Evolutionary conservation across 1,140 invertebrate genomes (phyloP).

Genomic region (Vanessa atalanta): DNA sequence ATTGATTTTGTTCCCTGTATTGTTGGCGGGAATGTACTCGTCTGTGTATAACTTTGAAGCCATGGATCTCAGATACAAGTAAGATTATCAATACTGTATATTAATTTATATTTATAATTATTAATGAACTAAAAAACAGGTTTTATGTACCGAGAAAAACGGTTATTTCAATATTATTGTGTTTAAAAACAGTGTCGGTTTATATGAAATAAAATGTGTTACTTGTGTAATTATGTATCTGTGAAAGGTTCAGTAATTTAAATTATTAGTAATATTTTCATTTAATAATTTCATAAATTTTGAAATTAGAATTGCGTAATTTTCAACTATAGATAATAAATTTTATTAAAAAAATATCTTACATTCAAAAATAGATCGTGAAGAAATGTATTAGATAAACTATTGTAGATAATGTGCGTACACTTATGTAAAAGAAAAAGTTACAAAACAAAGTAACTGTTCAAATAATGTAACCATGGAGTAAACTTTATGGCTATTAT

Average conservation of each 20-base stretch:
- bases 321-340: neutral
- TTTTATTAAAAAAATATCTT: slow-evolving; percentile 1
- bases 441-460: neutral
- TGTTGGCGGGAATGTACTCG: slow-evolving; percentile 70
- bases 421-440: neutral
- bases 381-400: slow-evolving; percentile 14
- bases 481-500: too few species aligned
- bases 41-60: slow-evolving; percentile 75
- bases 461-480: neutral
- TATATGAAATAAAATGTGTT: too few species aligned
- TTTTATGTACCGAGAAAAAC: too few species aligned
- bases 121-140: too few species aligned
- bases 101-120: too few species aligned
- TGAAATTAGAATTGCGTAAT: neutral
- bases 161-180: too few species aligned
- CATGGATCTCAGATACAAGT: slow-evolving; percentile 74
- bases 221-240: too few species aligned
- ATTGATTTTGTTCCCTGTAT: slow-evolving; percentile 69
- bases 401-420: neutral
- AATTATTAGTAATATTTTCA: too few species aligned
- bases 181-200: too few species aligned
- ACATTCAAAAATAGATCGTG: slow-evolving; percentile 6
- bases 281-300: too few species aligned
- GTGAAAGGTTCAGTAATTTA: too few species aligned
- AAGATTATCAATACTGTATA: slow-evolving; percentile 22